These are phyloP conservation scores for Larimichthys polyactis DNA, from an alignment of 2,113 vertebrate species.

Conservation along the genomic window DNA sequence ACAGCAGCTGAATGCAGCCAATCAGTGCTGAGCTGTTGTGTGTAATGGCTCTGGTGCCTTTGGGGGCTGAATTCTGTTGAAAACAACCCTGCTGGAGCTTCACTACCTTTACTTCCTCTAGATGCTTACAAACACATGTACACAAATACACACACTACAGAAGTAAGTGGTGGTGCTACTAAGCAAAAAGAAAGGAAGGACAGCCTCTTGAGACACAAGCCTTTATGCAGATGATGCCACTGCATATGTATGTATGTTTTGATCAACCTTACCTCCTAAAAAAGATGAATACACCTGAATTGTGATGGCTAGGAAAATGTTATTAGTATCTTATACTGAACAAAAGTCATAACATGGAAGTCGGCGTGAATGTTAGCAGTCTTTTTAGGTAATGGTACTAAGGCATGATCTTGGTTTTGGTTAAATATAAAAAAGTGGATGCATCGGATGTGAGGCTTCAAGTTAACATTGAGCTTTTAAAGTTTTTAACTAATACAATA, in stretches of 20 bases:
- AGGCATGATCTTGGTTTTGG: not conserved
- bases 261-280: not conserved
- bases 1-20: slow-evolving; percentile 82
- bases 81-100: slow-evolving; percentile 65
- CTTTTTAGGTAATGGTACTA: not conserved
- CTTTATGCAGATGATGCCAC: slow-evolving; percentile 4
- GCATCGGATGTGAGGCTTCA: not conserved
- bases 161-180: slow-evolving; percentile 31
- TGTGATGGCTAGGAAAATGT: not conserved
- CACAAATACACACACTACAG: slow-evolving; percentile 18
- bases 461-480: too few relatives aligned
- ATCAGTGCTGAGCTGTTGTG: slow-evolving; percentile 79
- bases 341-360: not conserved
- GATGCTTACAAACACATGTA: slow-evolving; percentile 49
- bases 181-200: slow-evolving; percentile 9
- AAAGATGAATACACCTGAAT: not conserved
- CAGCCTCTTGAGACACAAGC: not conserved
- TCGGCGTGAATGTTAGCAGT: not conserved
- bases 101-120: slow-evolving; percentile 51
- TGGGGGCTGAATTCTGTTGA: slow-evolving; percentile 60
- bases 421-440: not conserved
- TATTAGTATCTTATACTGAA: not conserved
- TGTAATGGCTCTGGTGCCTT: slow-evolving; percentile 77
- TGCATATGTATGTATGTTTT: not conserved
- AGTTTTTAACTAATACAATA: too few relatives aligned